Conservation (phyloP, 2,888 invertebrate genomes). For the Crossocerus cetratus region DNA sequence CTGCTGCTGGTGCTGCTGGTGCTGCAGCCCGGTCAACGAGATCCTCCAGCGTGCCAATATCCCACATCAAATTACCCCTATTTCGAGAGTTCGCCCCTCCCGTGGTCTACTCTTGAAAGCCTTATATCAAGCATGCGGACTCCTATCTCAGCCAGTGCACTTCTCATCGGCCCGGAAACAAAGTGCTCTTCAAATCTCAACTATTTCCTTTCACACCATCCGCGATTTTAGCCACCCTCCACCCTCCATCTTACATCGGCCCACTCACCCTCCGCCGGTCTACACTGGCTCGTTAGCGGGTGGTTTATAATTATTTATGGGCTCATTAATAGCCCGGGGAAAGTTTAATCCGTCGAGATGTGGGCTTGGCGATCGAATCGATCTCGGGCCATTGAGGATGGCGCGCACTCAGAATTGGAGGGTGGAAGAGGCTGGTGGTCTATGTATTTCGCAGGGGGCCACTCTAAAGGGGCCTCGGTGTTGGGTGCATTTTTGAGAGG, state of each 20-base stretch:
- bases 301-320: slow-evolving; percentile 2
- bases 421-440: neutral
- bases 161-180: too few species aligned
- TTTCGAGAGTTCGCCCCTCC: too few species aligned
- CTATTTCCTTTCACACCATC: too few species aligned
- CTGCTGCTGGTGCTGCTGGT: too few species aligned
- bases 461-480: too few species aligned
- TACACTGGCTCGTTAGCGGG: neutral
- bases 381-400: neutral
- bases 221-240: neutral
- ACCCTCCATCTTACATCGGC: neutral
- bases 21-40: too few species aligned
- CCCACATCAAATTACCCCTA: too few species aligned
- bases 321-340: neutral
- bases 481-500: slow-evolving; percentile 63
- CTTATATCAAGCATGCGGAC: too few species aligned
- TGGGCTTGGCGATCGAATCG: neutral
- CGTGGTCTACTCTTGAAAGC: too few species aligned
- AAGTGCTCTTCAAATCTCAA: too few species aligned
- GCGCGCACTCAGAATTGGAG: neutral
- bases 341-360: neutral
- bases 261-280: neutral
- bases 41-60: too few species aligned
- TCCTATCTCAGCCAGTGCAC: too few species aligned
- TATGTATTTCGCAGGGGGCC: neutral